Evolutionary conservation across 1,140 invertebrate species (phyloP), one percentile per base, ranked within the genome.

Genomic region (Caenorhabditis brenneri): DNA sequence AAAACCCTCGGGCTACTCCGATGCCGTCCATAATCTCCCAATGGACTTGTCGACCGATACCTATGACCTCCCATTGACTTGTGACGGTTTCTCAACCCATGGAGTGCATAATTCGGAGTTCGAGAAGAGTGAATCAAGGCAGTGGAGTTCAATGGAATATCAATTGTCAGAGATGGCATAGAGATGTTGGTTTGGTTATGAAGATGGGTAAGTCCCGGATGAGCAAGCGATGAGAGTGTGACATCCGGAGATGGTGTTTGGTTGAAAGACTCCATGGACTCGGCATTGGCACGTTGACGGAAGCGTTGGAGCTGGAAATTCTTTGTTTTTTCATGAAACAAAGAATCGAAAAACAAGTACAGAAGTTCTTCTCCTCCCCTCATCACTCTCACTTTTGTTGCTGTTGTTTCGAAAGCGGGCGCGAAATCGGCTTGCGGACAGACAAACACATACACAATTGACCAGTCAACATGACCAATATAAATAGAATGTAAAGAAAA

Each of bases 251-350:
- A 42, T 6, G 65, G 65, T 2, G 65, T 74, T 9, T n/a, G 53
- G 15, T 42, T 46, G 65, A 74, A 74, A 10, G 65, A 74, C n/a
- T 74, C 65, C 6, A 74, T n/a, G 5, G 65, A 39, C 5, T 74
- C 65, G 16, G 65, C 65, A n/a, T 74, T 74, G 33, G 65, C 65
- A 24, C 65, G 33, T 42, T 74, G 65, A 12, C 65, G 65, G 36
- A 74, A 42, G n/a, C 65, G 65, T 74, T 74, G 65, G 65, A 74
- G 65, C 65, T 74, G 65, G 24, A 55, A n/a, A n/a, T n/a, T n/a
- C n/a, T n/a, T 19, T 22, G 16, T 9, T 55, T 16, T 16, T 10
- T 10, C 29, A 74, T n/a, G 31, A 27, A 36, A 74, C 39, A 12
- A 12, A 42, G 12, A 42, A 42, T 42, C 39, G 39, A 12, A 42